These are phyloP conservation scores for Rousettus madagascariensis DNA, from an alignment of 2,797 vertebrate species.

Conservation along the genomic window DNA sequence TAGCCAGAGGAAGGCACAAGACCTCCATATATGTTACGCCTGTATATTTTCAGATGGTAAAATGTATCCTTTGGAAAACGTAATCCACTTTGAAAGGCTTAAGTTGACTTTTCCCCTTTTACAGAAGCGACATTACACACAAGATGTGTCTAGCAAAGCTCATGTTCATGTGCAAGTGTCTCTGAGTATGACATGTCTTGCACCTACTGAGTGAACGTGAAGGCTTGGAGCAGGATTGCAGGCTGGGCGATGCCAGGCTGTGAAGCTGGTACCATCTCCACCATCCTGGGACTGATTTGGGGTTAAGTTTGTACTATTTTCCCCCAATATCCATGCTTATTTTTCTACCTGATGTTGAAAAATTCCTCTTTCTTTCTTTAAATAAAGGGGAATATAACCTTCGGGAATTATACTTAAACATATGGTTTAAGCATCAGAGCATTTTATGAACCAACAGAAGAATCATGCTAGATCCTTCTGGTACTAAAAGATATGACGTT, in stretches of 20 bases:
- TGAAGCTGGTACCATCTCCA: neutral
- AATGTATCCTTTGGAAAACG: neutral
- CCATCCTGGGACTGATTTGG: neutral
- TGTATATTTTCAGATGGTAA: neutral
- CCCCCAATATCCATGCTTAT: neutral
- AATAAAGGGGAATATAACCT: neutral
- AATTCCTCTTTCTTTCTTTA: neutral
- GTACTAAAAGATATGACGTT: neutral
- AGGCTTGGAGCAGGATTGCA: neutral
- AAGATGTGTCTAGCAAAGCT: neutral
- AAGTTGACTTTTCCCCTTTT: neutral
- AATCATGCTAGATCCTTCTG: neutral
- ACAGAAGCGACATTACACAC: neutral
- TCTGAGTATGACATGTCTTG: neutral
- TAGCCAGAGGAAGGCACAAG: too few relatives aligned
- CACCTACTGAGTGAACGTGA: neutral
- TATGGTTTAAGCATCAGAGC: slow-evolving; percentile 32
- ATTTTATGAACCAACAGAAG: slow-evolving; percentile 38
- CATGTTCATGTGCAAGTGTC: neutral
- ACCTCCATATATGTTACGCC: fast-evolving
- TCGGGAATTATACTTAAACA: slow-evolving; percentile 30
- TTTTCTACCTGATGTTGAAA: slow-evolving; percentile 32
- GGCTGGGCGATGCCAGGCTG: neutral
- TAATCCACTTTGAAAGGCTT: neutral
- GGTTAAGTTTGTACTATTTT: neutral